phyloP scores from a whole-genome alignment of 2,888 invertebrate genomes.

The Polymixis flavicincta region DNA sequence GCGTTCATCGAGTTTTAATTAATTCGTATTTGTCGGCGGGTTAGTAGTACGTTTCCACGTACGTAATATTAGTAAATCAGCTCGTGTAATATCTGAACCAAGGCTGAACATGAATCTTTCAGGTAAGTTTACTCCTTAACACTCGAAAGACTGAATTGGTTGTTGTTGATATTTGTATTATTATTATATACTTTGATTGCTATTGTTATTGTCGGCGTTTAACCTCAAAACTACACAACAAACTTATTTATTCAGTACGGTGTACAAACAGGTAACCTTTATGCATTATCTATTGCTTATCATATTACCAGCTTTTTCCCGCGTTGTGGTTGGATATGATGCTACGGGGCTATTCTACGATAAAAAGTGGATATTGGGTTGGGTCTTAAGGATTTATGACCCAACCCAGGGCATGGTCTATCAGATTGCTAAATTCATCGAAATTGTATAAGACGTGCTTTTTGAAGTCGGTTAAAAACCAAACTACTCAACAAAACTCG shows the following conservation, averaged over 20 bases:
- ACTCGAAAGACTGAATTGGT: too few species aligned
- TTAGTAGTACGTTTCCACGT: constrained; percentile 13
- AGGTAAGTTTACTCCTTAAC: constrained; percentile 60
- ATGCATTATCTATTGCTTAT: not conserved
- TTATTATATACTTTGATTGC: not conserved
- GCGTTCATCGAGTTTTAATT: not conserved
- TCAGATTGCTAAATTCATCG: not conserved
- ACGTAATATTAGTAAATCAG: not conserved
- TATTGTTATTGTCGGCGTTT: constrained; percentile 60
- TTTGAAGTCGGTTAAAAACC: too few species aligned
- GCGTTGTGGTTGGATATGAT: not conserved
- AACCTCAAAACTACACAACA: constrained; percentile 50
- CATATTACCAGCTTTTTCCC: not conserved
- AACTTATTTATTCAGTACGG: not conserved
- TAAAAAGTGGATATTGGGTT: not conserved
- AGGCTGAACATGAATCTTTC: constrained; percentile 73
- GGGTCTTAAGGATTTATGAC: not conserved
- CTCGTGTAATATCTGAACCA: not conserved
- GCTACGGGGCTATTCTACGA: not conserved
- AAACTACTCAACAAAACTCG: too few species aligned
- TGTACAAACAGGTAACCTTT: not conserved
- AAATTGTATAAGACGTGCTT: too few species aligned
- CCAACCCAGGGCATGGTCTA: not conserved
- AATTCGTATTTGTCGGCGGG: constrained; percentile 7
- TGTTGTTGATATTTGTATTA: not conserved